Percentiles rank a stretch among this genome's conserved stretches.
phyloP scores from a whole-genome alignment of 2,888 invertebrate species.

The Philopedon plagiatum region DNA sequence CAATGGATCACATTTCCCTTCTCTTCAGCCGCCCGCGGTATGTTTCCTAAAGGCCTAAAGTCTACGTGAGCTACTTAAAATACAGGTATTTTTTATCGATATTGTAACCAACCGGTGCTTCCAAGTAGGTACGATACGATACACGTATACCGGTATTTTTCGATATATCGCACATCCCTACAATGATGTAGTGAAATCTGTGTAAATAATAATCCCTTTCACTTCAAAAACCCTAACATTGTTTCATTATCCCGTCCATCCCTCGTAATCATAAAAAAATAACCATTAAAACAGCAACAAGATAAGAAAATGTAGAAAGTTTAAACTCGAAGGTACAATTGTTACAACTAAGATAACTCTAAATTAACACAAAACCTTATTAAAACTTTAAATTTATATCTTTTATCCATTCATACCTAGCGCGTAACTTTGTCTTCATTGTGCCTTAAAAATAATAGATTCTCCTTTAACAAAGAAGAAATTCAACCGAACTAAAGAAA shows the following conservation, averaged over 20 bases:
- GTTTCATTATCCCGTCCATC: background rate
- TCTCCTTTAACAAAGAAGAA: slow-evolving; percentile 21
- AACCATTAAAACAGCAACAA: slow-evolving; percentile 14
- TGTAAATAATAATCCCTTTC: background rate
- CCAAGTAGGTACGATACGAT: too few species aligned
- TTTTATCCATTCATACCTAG: slow-evolving; percentile 36
- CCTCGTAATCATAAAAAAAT: slow-evolving; percentile 1
- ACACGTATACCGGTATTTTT: too few species aligned
- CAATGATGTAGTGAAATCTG: background rate
- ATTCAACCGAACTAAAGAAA: slow-evolving; percentile 17
- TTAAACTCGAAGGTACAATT: slow-evolving; percentile 21
- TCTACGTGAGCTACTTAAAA: too few species aligned
- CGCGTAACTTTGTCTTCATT: slow-evolving; percentile 30
- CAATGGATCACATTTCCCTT: too few species aligned
- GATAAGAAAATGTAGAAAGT: slow-evolving; percentile 33
- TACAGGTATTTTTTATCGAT: too few species aligned
- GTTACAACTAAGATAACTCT: slow-evolving; percentile 32
- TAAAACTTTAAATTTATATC: slow-evolving; percentile 40
- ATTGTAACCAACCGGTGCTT: too few species aligned
- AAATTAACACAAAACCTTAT: slow-evolving; percentile 38
- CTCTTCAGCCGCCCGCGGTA: too few species aligned
- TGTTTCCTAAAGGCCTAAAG: too few species aligned
- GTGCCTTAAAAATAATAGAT: slow-evolving; percentile 37
- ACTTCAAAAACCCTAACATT: background rate
- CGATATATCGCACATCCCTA: too few species aligned